phyloP scores from a whole-genome alignment of 64 coral and sea anemone species.

The Montipora cactus region DNA sequence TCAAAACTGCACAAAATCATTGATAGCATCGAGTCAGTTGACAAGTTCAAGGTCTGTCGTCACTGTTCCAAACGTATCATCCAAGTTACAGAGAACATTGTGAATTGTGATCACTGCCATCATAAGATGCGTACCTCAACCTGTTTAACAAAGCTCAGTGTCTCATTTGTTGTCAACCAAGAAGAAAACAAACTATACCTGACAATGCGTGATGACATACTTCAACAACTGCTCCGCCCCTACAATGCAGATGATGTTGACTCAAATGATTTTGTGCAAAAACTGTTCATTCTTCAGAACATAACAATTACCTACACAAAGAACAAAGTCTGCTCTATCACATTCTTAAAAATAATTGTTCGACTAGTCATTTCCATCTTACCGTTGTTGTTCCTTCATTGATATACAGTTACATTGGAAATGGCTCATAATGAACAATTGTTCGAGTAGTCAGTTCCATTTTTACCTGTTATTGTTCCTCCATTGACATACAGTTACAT shows the following conservation, averaged over 20 bases:
- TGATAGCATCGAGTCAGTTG: conserved; percentile 5
- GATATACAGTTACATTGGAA: too few relatives aligned
- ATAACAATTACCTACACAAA: conserved; percentile 65
- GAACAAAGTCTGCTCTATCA: conserved; percentile 55
- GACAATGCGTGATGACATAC: conserved; percentile 51
- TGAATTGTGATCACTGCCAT: conserved; percentile 49
- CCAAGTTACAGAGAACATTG: conserved; percentile 20
- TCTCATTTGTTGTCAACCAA: conserved; percentile 36
- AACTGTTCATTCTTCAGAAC: conserved; percentile 63
- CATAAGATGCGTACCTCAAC: conserved; percentile 49
- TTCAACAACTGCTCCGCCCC: conserved; percentile 41
- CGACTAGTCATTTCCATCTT: neutral
- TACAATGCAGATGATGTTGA: conserved; percentile 65
- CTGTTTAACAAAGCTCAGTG: conserved; percentile 45
- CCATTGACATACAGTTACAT: too few relatives aligned
- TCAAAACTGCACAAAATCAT: too few relatives aligned
- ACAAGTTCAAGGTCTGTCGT: conserved; percentile 45
- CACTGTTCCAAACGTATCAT: conserved; percentile 41
- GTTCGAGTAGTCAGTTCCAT: neutral
- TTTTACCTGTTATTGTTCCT: too few relatives aligned
- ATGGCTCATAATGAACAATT: neutral
- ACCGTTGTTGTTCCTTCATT: too few relatives aligned
- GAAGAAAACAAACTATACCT: conserved; percentile 49
- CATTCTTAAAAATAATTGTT: neutral
- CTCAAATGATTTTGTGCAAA: conserved; percentile 52